Base-by-base conservation (phyloP, 2,797 vertebrate species). In the Chromis chromis region DNA sequence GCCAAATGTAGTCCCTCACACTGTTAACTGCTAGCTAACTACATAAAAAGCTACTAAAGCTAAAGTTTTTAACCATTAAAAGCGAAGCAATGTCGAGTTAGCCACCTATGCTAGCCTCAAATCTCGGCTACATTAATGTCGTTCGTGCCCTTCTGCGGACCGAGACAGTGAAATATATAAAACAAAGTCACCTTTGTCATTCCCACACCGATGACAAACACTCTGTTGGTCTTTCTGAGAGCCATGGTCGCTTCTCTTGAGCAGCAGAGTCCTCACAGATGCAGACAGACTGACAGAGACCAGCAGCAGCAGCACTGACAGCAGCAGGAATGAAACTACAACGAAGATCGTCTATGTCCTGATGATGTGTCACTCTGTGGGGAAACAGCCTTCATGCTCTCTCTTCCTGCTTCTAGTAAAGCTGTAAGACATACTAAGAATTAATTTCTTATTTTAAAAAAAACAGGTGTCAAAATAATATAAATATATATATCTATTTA, bases 121-220 rank as follows among this genome's bases (percentile, higher is more conserved):
- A 6, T 36, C 33, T 12, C 9, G 33, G 66, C 14, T 65, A 9
- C 1, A 46, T 53, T 2, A 50, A 31, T 39, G 10, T 21, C 16
- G 4, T 36, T 39, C 25, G 1, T 46, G 44, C 6, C 16, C 4
- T 42, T 12, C 8, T 12, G 33, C 33, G 33, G 33, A 16, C 3
- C 13, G 3, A 56, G 3, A 52, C 16, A 42, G 21, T 1, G 3
- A 4, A 16, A 50, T 4, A 22, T 21, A 31, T 6, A 5, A 28
- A 9, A 54, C 12, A n/a, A n/a, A n/a, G 50, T 74, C 95, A 99
- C 98, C 97, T 99, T 97, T 33, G 98, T 99, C 97, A 99, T 98
- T 13, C 97, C 97, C 44, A 99, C 97, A 13, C 98, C 97, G 85
- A 97, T 92, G 82, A 98, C 96, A 86, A 97, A 99, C 40, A 96